These are phyloP conservation scores for Fregata magnificens DNA, from an alignment of 2,113 vertebrate genomes.

Conservation along the genomic window DNA sequence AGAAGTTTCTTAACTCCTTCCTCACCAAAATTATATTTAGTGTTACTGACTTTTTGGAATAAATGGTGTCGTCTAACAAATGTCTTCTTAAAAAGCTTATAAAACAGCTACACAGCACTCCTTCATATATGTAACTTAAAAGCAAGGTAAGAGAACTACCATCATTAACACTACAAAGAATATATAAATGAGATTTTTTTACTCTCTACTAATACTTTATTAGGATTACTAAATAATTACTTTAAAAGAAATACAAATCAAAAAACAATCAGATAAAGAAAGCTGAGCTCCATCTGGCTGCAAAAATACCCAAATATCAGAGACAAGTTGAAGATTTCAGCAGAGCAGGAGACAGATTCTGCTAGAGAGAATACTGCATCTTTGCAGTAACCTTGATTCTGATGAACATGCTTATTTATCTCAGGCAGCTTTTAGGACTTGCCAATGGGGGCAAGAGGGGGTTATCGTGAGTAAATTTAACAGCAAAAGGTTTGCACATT, in stretches of 20 bases:
- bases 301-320: background rate
- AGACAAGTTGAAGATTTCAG: background rate
- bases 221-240: no score
- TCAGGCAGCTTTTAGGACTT: background rate
- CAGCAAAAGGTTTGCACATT: background rate
- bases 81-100: background rate
- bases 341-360: background rate
- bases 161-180: background rate
- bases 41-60: background rate
- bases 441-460: background rate
- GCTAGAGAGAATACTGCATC: background rate
- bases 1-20: slow-evolving; percentile 14
- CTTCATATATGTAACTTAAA: background rate
- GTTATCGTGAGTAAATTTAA: background rate
- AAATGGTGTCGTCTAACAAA: background rate
- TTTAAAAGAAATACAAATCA: background rate
- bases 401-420: background rate
- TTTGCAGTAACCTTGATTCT: background rate
- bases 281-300: background rate
- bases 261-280: background rate
- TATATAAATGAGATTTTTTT: background rate
- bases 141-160: background rate
- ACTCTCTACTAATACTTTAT: no score
- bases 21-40: background rate
- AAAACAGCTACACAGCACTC: background rate